These are phyloP conservation scores for Drosophila rellima DNA, from an alignment of 2,888 invertebrate species.

Conservation along the genomic window DNA sequence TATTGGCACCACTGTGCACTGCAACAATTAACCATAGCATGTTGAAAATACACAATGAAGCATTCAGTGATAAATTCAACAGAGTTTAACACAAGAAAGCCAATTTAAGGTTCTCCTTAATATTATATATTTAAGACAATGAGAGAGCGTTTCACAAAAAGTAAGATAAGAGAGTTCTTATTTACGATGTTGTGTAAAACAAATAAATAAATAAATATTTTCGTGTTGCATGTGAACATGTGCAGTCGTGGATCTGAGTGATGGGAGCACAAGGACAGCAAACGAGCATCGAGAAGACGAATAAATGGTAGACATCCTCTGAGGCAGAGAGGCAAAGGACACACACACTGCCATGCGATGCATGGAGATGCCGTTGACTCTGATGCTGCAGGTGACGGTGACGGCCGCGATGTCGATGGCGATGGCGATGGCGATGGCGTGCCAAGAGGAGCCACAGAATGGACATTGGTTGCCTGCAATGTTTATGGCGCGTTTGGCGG, in stretches of 20 bases:
- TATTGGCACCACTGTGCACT: not conserved
- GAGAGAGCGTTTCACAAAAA: not conserved
- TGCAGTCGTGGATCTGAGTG: constrained; percentile 28
- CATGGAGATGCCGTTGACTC: constrained; percentile 12
- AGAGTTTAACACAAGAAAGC: not conserved
- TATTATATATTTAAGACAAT: not conserved
- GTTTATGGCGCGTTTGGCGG: constrained; percentile 29
- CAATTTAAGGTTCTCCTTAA: not conserved
- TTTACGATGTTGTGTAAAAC: constrained; percentile 11
- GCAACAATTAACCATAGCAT: not conserved
- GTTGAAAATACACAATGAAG: no score
- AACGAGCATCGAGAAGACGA: constrained; percentile 37
- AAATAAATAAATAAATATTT: constrained; percentile 61
- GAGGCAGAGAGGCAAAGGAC: no score
- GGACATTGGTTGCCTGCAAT: constrained; percentile 44
- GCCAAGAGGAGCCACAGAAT: constrained; percentile 46
- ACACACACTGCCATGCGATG: constrained; percentile 9
- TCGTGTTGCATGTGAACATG: constrained; percentile 42
- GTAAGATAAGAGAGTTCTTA: constrained; percentile 1
- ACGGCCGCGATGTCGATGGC: not conserved
- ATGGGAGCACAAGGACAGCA: constrained; percentile 34
- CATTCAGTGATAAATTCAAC: not conserved
- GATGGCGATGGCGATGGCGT: constrained; percentile 8
- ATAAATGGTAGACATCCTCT: constrained; percentile 6
- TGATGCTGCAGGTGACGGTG: constrained; percentile 11